Percentiles rank a stretch among this genome's conserved stretches.
phyloP scores from a whole-genome alignment of 2,113 vertebrate genomes.

The Echinops telfairi region DNA sequence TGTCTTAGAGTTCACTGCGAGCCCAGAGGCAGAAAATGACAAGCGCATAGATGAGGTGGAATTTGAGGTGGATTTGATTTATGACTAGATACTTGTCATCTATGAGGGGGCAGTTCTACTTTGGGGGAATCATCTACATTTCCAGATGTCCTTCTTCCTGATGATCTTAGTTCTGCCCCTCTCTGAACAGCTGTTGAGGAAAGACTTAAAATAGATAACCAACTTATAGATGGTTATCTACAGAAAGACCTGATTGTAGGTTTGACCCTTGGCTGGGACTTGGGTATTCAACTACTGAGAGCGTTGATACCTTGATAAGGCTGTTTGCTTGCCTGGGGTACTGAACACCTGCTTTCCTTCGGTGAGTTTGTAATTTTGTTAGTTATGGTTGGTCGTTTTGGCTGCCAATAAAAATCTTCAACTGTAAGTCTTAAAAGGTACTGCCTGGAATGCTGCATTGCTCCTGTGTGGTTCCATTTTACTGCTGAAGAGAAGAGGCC shows the following conservation, averaged over 20 bases:
- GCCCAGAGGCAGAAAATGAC: not conserved
- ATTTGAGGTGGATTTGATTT: not conserved
- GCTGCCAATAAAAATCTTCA: not conserved
- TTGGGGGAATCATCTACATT: not conserved
- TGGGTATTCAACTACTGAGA: conserved; percentile 1
- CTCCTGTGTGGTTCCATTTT: not conserved
- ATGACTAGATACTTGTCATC: not conserved
- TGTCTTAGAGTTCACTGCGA: not conserved
- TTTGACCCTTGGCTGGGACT: not conserved
- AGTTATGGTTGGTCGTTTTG: not conserved
- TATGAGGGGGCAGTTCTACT: not conserved
- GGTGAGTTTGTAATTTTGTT: conserved; percentile 10
- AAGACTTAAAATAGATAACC: not conserved
- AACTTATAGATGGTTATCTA: not conserved
- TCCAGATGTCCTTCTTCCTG: not conserved
- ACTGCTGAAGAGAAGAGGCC: not conserved
- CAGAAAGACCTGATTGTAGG: not conserved
- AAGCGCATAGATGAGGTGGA: not conserved
- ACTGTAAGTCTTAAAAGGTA: not conserved
- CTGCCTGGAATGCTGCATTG: not conserved
- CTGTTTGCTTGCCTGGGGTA: not conserved
- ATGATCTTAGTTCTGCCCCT: not conserved
- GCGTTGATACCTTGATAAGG: not conserved
- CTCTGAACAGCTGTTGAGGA: not conserved
- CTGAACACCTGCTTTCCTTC: conserved; percentile 3